Base-by-base conservation (phyloP, 1,140 invertebrate species). In the Hylaeus volcanicus region DNA sequence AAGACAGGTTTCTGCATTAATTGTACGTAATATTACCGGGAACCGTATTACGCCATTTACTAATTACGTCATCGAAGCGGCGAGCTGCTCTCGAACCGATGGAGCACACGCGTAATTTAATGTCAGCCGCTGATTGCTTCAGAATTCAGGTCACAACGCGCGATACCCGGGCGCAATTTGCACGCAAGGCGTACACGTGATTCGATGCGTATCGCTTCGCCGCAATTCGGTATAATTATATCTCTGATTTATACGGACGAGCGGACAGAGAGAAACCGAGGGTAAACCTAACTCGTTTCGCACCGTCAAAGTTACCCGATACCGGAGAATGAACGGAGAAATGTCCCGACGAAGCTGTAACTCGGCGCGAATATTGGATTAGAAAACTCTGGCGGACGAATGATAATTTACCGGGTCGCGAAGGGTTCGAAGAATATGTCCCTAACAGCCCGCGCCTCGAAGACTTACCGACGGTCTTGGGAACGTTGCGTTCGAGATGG, bases 81-180 rank as follows among this genome's bases (percentile, higher is more conserved):
- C 73, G 39, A 41, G 61, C 26, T 15, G 39, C 61, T 53, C 64
- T 66, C 84, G 66, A 78, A 74, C 74, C 76, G 81, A 86, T 73
- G 74, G 73, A 75, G 83, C 82, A 74, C 82, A 84, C 78, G 79
- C 77, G 83, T 84, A 86, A 87, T 87, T 86, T 86, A 84, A 87
- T 76, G 78, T 73, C 65, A 81, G 75, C 71, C 74, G 66, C 61
- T 87, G 86, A 87, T 87, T 87, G 86, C 86, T 86, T 75, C 78
- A 80, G 81, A 86, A 87, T 87, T 87, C 82, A 69, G 86, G 85
- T 86, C 86, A 86, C 85, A 77, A 79, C 81, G 61, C 53, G 77
- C 68, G 81, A 80, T 73, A 86, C n/a, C 60, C 60, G 60, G 45
- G 70, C 72, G 74, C 82, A 87, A 87, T 86, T 87, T 84, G 78